Base-by-base conservation (phyloP, 2,888 invertebrate species). In the Heliconius cydno region DNA sequence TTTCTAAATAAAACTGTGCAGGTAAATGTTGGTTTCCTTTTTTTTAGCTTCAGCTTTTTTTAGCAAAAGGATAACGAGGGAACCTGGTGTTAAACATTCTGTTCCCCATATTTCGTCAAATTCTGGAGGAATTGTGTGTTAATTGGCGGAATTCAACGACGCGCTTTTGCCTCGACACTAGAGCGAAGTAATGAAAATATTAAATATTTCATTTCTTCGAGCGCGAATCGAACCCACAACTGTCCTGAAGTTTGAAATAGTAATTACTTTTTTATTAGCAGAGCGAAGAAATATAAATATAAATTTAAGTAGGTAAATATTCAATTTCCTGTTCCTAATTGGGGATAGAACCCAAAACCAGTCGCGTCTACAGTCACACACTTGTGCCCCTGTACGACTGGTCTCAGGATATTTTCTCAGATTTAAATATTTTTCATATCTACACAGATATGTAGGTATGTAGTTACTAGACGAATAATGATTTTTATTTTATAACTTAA, bases 1-100 rank as follows among this genome's bases (percentile, higher is more conserved):
- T 77, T 81, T 81, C 60, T 66, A 81, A 73, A 73, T 77, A 77
- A 15, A 70, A 66, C 9, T 57, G 30, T 1, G 30, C 30, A 30
- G 57, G 57, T 72, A 46, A 52, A 30, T 71, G 19, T 46, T 71
- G 25, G 25, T 52, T 30, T 52, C 6, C 7, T 22, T 30, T 52
- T 52, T 52, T 52, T 57, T 19, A 15, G 15, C 22, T 2, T 57
- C 19, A 19, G 7, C 34, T 34, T 34, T 34, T 34, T 34, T 34
- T 7, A 7, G 52, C 7, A 57, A 57, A 6, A 57, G 7, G 22
- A 22, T 46, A 57, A 19, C 5, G 7, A 22, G 22, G 22, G 22
- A 52, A 52, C 52, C 52, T 52, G 3, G 22, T 52, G 22, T 57
- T 57, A 57, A 22, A 57, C 52, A 57, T 2, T 22, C 22, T 9